Evolutionary conservation across 2,797 vertebrate species (phyloP), one percentile per base, ranked within the genome.

Genomic region (Falco rusticolus): DNA sequence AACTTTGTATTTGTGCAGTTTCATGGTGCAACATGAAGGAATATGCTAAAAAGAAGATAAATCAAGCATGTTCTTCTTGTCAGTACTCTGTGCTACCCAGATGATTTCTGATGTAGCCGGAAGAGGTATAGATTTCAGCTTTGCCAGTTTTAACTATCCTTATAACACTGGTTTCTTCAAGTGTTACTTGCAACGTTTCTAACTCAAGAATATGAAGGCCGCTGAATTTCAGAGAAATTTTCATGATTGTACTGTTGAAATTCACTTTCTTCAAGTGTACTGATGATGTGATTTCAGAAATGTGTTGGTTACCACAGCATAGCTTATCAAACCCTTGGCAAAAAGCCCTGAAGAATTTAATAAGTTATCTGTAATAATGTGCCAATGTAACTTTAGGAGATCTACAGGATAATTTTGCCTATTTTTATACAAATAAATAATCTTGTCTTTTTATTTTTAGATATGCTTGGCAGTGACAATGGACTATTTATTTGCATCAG

Each of bases 391-490:
- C 33, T 76, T 90, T 11, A 21, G 37, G 24, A 28, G 53, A 78
- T 81, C 86, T 76, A 37, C 11, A 60, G 18, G 54, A 21, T 79
- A n/a, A 31, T 70, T 89, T 66, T 76, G 20, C 51, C 59, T 82
- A 20, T 53, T 74, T 90, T 77, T 70, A 59, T 70, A 31, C 69
- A 78, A 71, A n/a, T 77, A 13, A 29, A 18, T 96, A 71, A 96
- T 85, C 17, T 84, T 90, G 33, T 96, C 64, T 95, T 48, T 96
- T 61, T 93, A 60, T 64, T 97, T 89, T 95, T 97, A 98, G 98
- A 96, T 96, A 63, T 93, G 93, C 95, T 90, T 98, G 98, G 96
- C 94, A 96, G 88, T 97, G 98, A 98, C 97, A 97, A 98, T 99
- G 99, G 98, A 97, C 98, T 98, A 97, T 95, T 93, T 95, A 87